Conservation (phyloP, 1,140 invertebrate species). For the Drosophila kepulauana region DNA sequence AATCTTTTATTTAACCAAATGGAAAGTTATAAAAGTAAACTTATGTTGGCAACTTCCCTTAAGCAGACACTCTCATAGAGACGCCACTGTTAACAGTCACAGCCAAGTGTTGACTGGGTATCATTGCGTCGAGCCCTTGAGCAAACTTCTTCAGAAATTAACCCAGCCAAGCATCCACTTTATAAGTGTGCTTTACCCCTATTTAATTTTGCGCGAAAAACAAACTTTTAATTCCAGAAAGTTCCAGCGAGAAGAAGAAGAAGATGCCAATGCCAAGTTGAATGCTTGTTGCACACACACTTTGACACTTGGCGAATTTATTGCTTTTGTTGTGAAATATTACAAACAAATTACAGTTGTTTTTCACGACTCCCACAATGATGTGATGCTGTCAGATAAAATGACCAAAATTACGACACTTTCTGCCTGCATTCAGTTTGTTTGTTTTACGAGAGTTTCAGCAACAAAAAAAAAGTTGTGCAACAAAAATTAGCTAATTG, state of each 20-base stretch:
- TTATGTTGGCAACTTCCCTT: too few species aligned
- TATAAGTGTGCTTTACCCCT: not conserved
- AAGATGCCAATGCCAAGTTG: not conserved
- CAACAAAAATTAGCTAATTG: conserved; percentile 59
- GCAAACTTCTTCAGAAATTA: not conserved
- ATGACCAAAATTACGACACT: conserved; percentile 55
- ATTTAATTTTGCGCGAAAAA: not conserved
- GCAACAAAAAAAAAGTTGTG: conserved; percentile 45
- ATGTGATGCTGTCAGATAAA: conserved; percentile 49
- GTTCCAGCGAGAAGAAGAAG: not conserved
- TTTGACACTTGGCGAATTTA: conserved; percentile 29
- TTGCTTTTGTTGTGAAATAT: conserved; percentile 13
- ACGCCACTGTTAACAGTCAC: too few species aligned
- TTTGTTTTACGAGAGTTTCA: conserved; percentile 52
- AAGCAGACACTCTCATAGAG: too few species aligned
- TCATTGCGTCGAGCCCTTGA: not conserved
- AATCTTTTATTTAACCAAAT: too few species aligned
- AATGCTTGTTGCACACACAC: not conserved
- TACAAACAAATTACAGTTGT: conserved; percentile 48
- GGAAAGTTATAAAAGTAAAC: too few species aligned
- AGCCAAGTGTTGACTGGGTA: not conserved
- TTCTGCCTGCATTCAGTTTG: conserved; percentile 51
- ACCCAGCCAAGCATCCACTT: not conserved
- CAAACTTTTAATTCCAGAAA: conserved; percentile 11
- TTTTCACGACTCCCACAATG: conserved; percentile 14